Evolutionary conservation across 2,113 vertebrate species (phyloP), one percentile per base, ranked within the genome.

Genomic region (Neoarius graeffei): DNA sequence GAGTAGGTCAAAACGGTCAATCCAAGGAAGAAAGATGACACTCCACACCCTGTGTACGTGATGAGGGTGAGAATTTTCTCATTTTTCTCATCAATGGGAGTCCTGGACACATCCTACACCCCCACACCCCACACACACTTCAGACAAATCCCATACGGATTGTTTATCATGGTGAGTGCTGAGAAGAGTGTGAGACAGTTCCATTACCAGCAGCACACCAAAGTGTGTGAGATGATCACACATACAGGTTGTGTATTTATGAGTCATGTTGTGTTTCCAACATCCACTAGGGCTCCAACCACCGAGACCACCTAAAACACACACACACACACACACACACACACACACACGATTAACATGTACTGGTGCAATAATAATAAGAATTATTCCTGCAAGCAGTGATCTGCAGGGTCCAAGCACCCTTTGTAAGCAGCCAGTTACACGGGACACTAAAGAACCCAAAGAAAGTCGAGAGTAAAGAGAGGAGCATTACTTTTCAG

Each of bases 141-240:
- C 30, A 52, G 25, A 30, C 1, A 59, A 19, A 59, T 30, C 17
- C n/a, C 8, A 35, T 59, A 56, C 30, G 56, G 27, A 59, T 10
- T 81, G n/a, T 23, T 35, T 35, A 59, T 20, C 60, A 5, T 17
- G 52, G 19, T 59, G 27, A 74, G 52, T 57, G 19, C 15, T 88
- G 88, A 92, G 87, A 35, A 17, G 56, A 35, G 15, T 17, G 27
- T 60, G 57, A 42, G 30, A 81, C 1, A 5, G 54, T 57, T 56
- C 5, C 4, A 57, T 69, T 94, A 99, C 97, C 96, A 98, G 86
- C 83, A 98, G 94, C 84, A 98, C 95, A 91, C 97, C 97, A 90
- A 99, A 99, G 94, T 99, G 97, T 81, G 98, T 98, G 91, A 99
- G 97, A 87, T 98, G 97, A 92, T 96, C 94, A 94, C 97, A 99